phyloP scores from a whole-genome alignment of 2,888 invertebrate genomes.

The Villa cingulata region DNA sequence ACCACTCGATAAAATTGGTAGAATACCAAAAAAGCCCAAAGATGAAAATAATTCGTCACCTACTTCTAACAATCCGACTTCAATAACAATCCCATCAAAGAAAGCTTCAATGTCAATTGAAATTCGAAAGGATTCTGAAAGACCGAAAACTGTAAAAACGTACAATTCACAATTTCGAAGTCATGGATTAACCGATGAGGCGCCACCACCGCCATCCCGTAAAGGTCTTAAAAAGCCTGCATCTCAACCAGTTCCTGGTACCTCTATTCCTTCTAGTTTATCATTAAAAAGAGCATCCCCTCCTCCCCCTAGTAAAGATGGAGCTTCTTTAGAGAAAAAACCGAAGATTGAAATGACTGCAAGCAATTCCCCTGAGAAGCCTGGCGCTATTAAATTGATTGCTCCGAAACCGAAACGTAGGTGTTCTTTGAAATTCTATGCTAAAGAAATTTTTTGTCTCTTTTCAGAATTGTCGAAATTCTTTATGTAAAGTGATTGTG shows the following conservation, averaged over 20 bases:
- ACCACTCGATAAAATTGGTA: constrained; percentile 58
- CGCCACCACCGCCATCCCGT: constrained; percentile 71
- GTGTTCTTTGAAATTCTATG: constrained; percentile 37
- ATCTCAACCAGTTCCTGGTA: constrained; percentile 31
- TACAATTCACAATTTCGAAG: constrained; percentile 84
- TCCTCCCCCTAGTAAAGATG: constrained; percentile 24
- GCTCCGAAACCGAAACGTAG: constrained; percentile 85
- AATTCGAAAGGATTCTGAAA: constrained; percentile 54
- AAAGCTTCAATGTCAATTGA: constrained; percentile 73
- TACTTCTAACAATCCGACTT: constrained; percentile 20
- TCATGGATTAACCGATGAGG: constrained; percentile 77
- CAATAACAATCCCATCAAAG: constrained; percentile 32
- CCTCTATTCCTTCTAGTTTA: constrained; percentile 16
- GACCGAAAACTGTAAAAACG: constrained; percentile 84
- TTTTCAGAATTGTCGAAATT: background rate
- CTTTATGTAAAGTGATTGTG: background rate
- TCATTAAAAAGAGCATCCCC: constrained; percentile 24
- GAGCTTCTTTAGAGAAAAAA: constrained; percentile 59
- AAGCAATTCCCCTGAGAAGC: constrained; percentile 42
- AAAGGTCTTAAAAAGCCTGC: constrained; percentile 48
- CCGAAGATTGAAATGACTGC: constrained; percentile 44
- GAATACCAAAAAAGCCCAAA: constrained; percentile 58
- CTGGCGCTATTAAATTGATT: constrained; percentile 73
- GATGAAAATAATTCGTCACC: constrained; percentile 30
- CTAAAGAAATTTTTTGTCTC: constrained; percentile 1